These are phyloP conservation scores for Calcarius ornatus DNA, from an alignment of 2,113 vertebrate genomes.

Conservation along the genomic window DNA sequence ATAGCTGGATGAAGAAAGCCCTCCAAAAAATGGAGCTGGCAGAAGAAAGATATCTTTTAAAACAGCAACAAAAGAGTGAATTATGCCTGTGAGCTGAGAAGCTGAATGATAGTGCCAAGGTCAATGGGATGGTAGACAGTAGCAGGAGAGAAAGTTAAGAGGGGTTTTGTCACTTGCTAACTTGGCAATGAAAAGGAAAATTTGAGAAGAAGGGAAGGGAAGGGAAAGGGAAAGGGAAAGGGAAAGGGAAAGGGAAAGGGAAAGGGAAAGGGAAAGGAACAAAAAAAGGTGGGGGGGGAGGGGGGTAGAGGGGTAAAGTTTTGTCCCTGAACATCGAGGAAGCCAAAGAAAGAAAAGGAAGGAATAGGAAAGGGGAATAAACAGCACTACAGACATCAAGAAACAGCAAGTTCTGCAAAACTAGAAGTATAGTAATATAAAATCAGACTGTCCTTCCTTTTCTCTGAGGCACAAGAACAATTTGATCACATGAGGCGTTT, in stretches of 20 bases:
- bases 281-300: rapidly evolving
- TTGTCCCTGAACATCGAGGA: background rate
- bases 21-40: background rate
- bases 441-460: background rate
- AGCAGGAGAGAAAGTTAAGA: background rate
- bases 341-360: background rate
- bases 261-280: too few relatives aligned
- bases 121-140: background rate
- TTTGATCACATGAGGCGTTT: background rate
- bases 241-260: too few relatives aligned
- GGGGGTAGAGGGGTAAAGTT: background rate
- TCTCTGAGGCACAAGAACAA: background rate
- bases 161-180: background rate
- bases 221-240: too few relatives aligned
- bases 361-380: background rate
- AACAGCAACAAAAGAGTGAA: background rate
- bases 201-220: background rate
- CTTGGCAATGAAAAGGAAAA: background rate
- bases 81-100: background rate
- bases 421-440: background rate
- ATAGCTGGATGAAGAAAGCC: background rate
- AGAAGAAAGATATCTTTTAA: background rate
- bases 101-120: background rate
- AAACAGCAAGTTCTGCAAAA: background rate
- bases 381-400: background rate